Conservation (phyloP, 2,113 vertebrate genomes). For the Pandion haliaetus region DNA sequence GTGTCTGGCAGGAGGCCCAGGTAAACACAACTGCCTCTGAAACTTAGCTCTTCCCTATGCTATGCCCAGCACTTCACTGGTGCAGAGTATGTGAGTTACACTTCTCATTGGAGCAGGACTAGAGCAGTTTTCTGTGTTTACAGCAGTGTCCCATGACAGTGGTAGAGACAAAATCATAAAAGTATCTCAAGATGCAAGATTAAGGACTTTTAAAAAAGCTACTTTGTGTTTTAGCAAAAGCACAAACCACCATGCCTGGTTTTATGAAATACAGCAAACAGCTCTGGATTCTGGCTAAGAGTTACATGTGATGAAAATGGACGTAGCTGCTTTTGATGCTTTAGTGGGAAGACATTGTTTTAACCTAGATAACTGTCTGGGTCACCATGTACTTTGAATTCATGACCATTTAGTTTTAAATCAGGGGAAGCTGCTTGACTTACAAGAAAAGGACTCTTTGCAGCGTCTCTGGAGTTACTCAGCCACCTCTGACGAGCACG, state of each 20-base stretch:
- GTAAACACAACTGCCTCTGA: background rate
- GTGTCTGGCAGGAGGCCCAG: background rate
- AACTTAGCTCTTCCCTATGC: background rate
- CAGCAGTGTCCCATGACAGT: background rate
- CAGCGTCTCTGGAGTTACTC: background rate
- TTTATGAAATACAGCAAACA: background rate
- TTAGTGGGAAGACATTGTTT: background rate
- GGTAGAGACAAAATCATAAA: background rate
- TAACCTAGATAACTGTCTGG: background rate
- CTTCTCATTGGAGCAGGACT: background rate
- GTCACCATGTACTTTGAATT: background rate
- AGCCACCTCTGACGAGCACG: background rate
- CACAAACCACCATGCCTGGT: background rate
- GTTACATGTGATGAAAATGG: background rate
- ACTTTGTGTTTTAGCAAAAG: background rate
- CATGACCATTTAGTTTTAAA: background rate
- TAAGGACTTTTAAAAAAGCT: background rate
- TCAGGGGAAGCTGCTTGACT: background rate
- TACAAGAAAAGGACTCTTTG: background rate
- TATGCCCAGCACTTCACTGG: background rate
- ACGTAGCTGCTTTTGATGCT: background rate
- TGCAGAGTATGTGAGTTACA: background rate
- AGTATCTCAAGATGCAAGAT: background rate
- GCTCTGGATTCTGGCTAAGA: background rate
- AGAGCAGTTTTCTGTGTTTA: background rate